phyloP scores from a whole-genome alignment of 2,888 invertebrate species.

The Globia sparganii region DNA sequence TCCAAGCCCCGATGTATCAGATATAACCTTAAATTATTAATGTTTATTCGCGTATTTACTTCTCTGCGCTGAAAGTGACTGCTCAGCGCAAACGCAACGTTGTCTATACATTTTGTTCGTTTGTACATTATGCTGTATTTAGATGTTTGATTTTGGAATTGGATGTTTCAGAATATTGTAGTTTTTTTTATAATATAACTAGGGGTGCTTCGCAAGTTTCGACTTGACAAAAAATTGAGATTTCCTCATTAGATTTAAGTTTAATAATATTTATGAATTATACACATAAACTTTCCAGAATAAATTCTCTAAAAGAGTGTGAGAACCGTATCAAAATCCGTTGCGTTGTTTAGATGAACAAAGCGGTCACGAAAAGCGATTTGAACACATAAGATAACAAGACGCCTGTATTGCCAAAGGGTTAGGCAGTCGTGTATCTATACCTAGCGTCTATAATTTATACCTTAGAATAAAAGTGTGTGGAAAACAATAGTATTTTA shows the following conservation, averaged over 20 bases:
- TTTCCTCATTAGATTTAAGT: not conserved
- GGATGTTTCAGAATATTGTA: not conserved
- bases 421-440: no score
- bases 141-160: slow-evolving; percentile 9
- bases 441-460: no score
- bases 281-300: not conserved
- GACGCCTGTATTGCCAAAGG: no score
- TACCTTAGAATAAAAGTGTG: no score
- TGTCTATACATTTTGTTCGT: slow-evolving; percentile 21
- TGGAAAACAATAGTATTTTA: not conserved
- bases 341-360: not conserved
- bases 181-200: not conserved
- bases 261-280: not conserved
- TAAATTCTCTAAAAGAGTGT: not conserved
- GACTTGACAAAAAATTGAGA: not conserved
- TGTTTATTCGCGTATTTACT: slow-evolving; percentile 75
- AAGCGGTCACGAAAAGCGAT: not conserved
- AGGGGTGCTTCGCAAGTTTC: not conserved
- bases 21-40: slow-evolving; percentile 82
- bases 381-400: not conserved
- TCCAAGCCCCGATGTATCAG: slow-evolving; percentile 74
- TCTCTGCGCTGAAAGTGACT: slow-evolving; percentile 59
- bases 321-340: not conserved
- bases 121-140: slow-evolving; percentile 8
- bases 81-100: slow-evolving; percentile 37